Evolutionary conservation across 1,140 invertebrate genomes (phyloP).

Genomic region (Drosophila truncata): DNA sequence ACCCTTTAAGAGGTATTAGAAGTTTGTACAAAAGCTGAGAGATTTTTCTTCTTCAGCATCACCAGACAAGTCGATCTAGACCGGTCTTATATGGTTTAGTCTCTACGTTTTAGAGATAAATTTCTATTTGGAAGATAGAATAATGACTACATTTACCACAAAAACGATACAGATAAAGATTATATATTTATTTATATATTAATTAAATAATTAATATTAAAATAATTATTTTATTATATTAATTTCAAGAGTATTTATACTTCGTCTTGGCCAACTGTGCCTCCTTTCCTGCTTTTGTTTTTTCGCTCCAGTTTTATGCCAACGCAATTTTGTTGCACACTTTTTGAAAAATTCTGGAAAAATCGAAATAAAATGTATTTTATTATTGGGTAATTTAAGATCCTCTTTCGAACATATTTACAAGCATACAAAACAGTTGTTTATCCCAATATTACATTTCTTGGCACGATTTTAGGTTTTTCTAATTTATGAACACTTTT

Average conservation of each 20-base stretch:
- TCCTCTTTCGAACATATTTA: neutral
- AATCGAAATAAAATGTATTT: neutral
- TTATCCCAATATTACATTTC: neutral
- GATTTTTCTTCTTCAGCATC: too few relatives aligned
- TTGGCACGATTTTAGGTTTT: neutral
- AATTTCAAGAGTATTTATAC: neutral
- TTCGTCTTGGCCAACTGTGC: too few relatives aligned
- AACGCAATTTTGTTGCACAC: conserved; percentile 29
- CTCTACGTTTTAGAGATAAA: neutral
- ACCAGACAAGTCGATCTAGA: neutral
- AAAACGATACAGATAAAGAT: neutral
- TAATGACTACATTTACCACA: neutral
- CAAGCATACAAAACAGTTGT: neutral
- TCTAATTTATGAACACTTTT: neutral
- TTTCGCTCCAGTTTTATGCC: neutral
- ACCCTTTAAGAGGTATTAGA: neutral
- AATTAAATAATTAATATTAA: neutral
- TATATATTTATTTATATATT: neutral
- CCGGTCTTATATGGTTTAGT: neutral
- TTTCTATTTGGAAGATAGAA: neutral
- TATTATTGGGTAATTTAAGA: conserved; percentile 1
- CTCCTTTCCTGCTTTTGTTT: conserved; percentile 1
- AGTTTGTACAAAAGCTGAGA: neutral
- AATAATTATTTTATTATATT: rapidly evolving
- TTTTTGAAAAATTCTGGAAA: conserved; percentile 18